These are phyloP conservation scores for Stenchaetothrips biformis DNA, from an alignment of 2,888 invertebrate genomes.

Conservation along the genomic window DNA sequence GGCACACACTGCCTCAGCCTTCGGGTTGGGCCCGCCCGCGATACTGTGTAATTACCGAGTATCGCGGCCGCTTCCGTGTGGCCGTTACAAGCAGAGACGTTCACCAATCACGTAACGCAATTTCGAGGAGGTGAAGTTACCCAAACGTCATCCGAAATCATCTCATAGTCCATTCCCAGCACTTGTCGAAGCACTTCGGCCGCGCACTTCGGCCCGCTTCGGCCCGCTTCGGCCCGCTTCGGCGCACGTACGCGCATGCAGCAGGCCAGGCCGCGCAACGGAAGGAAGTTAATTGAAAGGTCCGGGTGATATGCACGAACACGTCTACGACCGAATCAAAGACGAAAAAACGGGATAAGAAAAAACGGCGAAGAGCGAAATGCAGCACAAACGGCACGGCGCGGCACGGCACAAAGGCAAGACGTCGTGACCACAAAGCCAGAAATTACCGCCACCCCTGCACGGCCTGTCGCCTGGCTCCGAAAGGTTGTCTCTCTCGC, in stretches of 20 bases:
- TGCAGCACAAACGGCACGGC: constrained; percentile 1
- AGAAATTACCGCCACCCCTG: constrained; percentile 20
- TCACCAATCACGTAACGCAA: too few species aligned
- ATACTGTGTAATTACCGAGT: too few species aligned
- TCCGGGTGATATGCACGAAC: constrained; percentile 10
- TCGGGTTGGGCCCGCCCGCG: too few species aligned
- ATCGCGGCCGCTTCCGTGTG: too few species aligned
- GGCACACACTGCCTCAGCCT: too few species aligned
- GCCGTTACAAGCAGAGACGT: too few species aligned
- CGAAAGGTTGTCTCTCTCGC: background rate
- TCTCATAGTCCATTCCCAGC: too few species aligned
- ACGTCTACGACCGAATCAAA: background rate
- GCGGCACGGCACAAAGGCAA: background rate
- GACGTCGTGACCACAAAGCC: constrained; percentile 7
- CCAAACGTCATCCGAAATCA: too few species aligned
- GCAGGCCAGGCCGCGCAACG: background rate
- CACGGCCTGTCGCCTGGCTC: background rate
- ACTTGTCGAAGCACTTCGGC: too few species aligned
- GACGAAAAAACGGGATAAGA: background rate
- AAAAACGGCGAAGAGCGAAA: background rate
- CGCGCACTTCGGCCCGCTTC: too few species aligned
- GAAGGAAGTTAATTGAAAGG: constrained; percentile 21
- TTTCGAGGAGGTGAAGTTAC: background rate
- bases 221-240: too few species aligned
- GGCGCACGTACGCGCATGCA: too few species aligned